Conservation (phyloP, 92 coral and sea anemone genomes). For the Desmophyllum pertusum region DNA sequence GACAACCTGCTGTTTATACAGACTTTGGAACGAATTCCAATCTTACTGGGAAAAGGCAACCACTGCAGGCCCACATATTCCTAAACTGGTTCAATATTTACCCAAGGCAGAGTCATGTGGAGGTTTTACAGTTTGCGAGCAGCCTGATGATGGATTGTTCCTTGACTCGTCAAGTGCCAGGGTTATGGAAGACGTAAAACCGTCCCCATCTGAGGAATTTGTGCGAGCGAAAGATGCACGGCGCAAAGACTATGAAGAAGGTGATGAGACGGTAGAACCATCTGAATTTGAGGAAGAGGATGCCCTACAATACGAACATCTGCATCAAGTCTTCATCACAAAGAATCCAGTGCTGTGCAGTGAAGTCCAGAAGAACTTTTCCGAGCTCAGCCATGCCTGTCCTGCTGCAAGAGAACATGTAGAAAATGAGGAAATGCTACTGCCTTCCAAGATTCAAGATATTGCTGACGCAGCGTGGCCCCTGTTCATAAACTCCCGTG, state of each 20-base stretch:
- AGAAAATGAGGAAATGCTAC: conserved; percentile 55
- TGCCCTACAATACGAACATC: conserved; percentile 73
- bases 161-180: neutral
- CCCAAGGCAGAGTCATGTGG: conserved; percentile 26
- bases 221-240: conserved; percentile 61
- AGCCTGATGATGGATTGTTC: neutral
- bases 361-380: conserved; percentile 94
- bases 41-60: conserved; percentile 85
- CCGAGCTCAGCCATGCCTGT: conserved; percentile 88
- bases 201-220: conserved; percentile 31
- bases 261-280: conserved; percentile 32
- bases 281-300: conserved; percentile 37
- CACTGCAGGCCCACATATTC: conserved; percentile 89
- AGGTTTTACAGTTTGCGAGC: conserved; percentile 17
- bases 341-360: conserved; percentile 94
- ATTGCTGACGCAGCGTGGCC: conserved; percentile 92
- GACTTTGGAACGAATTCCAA: conserved; percentile 95
- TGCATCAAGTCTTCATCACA: conserved; percentile 94
- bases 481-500: conserved; percentile 83
- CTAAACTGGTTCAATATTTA: conserved; percentile 60
- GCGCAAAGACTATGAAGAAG: conserved; percentile 53
- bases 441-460: conserved; percentile 70
- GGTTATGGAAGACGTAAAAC: neutral
- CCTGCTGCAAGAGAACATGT: conserved; percentile 65
- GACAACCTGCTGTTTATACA: conserved; percentile 95